Percentiles rank a stretch among this genome's conserved stretches.
Evolutionary conservation across 2,888 invertebrate genomes (phyloP).

Genomic region (Xanthostigma xanthostigma): DNA sequence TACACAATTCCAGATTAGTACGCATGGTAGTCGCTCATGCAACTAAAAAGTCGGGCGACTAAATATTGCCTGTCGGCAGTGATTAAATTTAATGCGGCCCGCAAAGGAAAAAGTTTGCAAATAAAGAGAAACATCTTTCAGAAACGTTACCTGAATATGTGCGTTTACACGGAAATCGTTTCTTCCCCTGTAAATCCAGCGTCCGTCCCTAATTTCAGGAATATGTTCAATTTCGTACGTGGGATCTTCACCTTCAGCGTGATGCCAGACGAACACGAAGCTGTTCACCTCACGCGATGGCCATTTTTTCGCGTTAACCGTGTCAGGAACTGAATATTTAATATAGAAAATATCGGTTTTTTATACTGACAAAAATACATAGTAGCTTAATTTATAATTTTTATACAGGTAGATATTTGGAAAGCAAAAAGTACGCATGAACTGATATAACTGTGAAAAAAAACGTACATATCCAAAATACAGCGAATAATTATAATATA

Average conservation of each 20-base stretch:
- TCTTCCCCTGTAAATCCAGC: conserved; percentile 55
- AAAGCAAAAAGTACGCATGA: too few species aligned
- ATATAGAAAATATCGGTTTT: neutral
- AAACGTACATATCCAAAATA: too few species aligned
- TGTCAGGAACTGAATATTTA: conserved; percentile 42
- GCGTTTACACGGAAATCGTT: conserved; percentile 64
- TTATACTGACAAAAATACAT: neutral
- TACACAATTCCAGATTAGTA: too few species aligned
- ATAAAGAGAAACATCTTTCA: neutral
- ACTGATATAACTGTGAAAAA: too few species aligned
- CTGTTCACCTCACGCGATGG: conserved; percentile 51
- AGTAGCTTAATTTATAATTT: neutral
- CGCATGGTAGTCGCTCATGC: too few species aligned
- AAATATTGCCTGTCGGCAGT: too few species aligned
- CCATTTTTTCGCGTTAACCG: conserved; percentile 56
- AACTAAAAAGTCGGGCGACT: too few species aligned
- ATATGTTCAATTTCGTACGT: conserved; percentile 47
- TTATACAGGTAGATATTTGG: too few species aligned
- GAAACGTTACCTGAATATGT: conserved; percentile 51
- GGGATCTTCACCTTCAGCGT: conserved; percentile 54
- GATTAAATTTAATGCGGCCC: too few species aligned
- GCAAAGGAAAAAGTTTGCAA: too few species aligned
- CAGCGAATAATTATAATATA: too few species aligned
- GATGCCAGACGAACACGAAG: conserved; percentile 70
- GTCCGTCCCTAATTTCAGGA: conserved; percentile 32